Evolutionary conservation across 2,797 vertebrate species (phyloP), one percentile per base, ranked within the genome.

Genomic region (Zalophus californianus): DNA sequence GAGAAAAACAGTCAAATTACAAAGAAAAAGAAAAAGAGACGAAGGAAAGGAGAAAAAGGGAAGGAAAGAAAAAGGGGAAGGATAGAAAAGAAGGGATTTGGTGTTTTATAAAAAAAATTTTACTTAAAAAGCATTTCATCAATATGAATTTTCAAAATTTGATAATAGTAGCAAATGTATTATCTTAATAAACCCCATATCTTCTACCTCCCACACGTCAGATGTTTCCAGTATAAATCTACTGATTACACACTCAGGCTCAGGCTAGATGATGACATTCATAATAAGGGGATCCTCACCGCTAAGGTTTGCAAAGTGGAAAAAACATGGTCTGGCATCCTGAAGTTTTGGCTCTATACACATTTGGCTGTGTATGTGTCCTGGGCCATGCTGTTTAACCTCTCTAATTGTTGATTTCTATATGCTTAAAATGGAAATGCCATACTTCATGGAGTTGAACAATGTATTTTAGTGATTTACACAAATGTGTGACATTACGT

Each of bases 1-100:
- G 68, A 97, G 78, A 89, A 97, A 97, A 97, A 58, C 0, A 86
- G 54, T 44, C n/a, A 92, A 78, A 88, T 93, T 97, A 93, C 5
- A 38, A 87, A 72, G 20, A 14, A 85, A 86, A 50, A n/a, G 11
- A 78, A 15, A 92, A 8, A 79, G 3, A 86, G 73, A 78, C 1
- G 56, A 23, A 58, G 23, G 56, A 29, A 66, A 7, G 58, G 35
- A 70, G 10, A 38, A 44, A 54, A 15, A 20, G 41, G 7, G 29
- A 70, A 50, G 41, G n/a, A 21, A 44, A 68, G 56, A 68, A 83
- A 38, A 11, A 18, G 25, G 15, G 27, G 29, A 50, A 80, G 25
- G 11, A 86, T 0, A 78, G 78, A 70, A 94, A 95, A 96, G 52
- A 82, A 96, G 14, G 10, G 68, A 91, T 80, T 56, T 78, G 29